These are phyloP conservation scores for Neopelma chrysocephalum DNA, from an alignment of 2,797 vertebrate species.

Conservation along the genomic window DNA sequence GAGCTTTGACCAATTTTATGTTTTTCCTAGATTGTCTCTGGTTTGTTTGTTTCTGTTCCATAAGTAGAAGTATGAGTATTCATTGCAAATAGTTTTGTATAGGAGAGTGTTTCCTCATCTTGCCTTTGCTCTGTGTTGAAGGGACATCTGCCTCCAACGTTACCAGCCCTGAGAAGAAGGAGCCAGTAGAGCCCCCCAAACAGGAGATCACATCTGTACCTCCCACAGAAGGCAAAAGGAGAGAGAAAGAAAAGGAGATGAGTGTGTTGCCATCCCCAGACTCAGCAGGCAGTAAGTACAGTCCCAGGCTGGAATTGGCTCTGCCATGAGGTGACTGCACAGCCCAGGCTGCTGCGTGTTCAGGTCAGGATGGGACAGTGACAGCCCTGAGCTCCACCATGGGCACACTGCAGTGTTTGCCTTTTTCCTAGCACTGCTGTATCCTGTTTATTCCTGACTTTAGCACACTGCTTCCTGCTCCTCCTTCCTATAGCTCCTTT, in stretches of 20 bases:
- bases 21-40: background rate
- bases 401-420: background rate
- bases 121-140: conserved; percentile 29
- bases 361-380: fast-evolving
- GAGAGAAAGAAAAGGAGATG: background rate
- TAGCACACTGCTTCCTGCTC: background rate
- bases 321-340: fast-evolving
- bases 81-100: background rate
- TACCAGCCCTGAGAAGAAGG: background rate
- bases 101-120: background rate
- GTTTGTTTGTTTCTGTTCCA: background rate
- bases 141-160: conserved; percentile 47
- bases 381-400: background rate
- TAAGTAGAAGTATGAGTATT: background rate
- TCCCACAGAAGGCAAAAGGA: background rate
- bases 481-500: background rate
- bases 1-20: background rate
- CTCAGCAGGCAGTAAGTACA: background rate
- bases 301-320: background rate
- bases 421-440: background rate
- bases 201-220: background rate
- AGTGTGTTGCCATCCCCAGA: background rate
- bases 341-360: background rate
- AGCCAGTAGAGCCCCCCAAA: background rate
- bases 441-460: background rate